Evolutionary conservation across 2,797 vertebrate species (phyloP).

Genomic region (Anas bernieri): DNA sequence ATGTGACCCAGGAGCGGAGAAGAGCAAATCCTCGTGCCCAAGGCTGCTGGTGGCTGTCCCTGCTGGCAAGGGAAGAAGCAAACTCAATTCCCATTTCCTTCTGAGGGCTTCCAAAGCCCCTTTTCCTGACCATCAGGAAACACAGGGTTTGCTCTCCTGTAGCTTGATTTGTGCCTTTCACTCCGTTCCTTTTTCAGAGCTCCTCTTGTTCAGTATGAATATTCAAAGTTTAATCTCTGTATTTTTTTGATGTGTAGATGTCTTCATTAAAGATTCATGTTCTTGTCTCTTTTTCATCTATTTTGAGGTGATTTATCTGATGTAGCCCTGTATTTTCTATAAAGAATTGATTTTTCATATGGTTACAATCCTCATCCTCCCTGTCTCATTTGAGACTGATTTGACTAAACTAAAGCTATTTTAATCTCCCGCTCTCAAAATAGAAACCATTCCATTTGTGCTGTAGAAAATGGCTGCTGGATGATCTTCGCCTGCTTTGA

Average conservation of each 20-base stretch:
- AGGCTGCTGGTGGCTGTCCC: rapidly evolving
- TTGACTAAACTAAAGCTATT: slow-evolving; percentile 59
- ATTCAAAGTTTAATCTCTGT: neutral
- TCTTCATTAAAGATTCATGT: neutral
- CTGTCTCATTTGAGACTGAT: neutral
- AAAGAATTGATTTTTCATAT: neutral
- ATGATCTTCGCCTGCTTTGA: neutral
- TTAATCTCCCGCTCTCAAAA: slow-evolving; percentile 54
- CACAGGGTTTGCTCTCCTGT: rapidly evolving
- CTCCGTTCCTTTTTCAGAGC: neutral
- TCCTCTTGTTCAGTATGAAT: neutral
- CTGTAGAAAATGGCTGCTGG: neutral
- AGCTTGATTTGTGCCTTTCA: neutral
- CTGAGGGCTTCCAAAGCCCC: neutral
- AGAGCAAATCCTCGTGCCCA: neutral
- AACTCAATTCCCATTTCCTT: neutral
- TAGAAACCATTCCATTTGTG: slow-evolving; percentile 52
- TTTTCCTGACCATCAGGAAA: neutral
- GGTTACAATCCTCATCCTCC: slow-evolving; percentile 11
- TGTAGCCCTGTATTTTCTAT: neutral
- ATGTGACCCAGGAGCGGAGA: neutral
- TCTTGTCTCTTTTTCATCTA: slow-evolving; percentile 1
- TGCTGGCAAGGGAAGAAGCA: neutral
- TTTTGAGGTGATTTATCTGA: neutral
- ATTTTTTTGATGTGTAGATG: neutral